These are phyloP conservation scores for Ariolimax columbianus DNA, from an alignment of 2,888 invertebrate species.

Conservation along the genomic window DNA sequence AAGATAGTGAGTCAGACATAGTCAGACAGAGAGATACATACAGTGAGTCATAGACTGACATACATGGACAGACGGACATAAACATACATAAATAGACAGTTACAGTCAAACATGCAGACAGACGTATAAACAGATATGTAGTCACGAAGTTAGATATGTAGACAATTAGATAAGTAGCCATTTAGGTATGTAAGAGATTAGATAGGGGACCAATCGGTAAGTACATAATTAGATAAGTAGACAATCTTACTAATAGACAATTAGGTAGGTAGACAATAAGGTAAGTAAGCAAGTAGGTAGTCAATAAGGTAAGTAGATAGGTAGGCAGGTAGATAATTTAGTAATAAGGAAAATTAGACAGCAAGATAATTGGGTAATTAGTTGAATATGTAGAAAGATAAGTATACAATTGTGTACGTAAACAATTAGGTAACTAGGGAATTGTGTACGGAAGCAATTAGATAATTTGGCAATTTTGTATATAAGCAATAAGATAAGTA, in stretches of 20 bases:
- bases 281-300: neutral
- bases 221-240: neutral
- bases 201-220: neutral
- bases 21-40: too few species aligned
- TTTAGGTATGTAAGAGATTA: neutral
- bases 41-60: too few species aligned
- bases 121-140: neutral
- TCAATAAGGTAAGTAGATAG: neutral
- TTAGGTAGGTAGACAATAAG: neutral
- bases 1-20: too few species aligned
- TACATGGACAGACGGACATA: too few species aligned
- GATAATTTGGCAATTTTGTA: too few species aligned
- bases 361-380: too few species aligned
- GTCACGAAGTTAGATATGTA: neutral
- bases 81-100: neutral
- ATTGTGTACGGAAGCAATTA: too few species aligned
- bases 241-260: neutral
- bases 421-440: too few species aligned
- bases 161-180: neutral
- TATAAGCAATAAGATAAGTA: too few species aligned
- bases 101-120: neutral
- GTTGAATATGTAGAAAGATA: neutral
- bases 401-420: neutral
- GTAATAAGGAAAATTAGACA: too few species aligned
- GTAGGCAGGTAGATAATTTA: neutral